Conservation (phyloP, 2,888 invertebrate species). For the Thera britannica region DNA sequence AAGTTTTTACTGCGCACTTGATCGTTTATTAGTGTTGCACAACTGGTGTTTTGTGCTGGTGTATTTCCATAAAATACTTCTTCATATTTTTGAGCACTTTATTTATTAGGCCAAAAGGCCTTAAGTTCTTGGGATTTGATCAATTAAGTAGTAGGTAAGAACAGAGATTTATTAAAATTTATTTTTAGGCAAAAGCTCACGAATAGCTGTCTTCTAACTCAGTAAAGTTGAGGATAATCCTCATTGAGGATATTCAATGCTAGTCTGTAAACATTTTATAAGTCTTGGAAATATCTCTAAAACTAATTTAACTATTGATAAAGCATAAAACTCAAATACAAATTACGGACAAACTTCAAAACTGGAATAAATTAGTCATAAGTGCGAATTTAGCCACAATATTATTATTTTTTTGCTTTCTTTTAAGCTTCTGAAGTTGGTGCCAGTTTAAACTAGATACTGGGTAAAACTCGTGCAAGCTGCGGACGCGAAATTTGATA, state of each 20-base stretch:
- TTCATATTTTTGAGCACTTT: conserved; percentile 26
- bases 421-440: conserved; percentile 2
- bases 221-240: neutral
- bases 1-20: conserved; percentile 67
- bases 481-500: conserved; percentile 13
- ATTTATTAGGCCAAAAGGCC: neutral
- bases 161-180: neutral
- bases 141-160: neutral
- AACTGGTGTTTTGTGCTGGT: conserved; percentile 50
- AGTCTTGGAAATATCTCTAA: too few species aligned
- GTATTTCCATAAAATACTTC: conserved; percentile 44
- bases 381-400: conserved; percentile 8
- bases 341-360: neutral
- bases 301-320: too few species aligned
- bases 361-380: neutral
- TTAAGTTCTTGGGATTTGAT: neutral
- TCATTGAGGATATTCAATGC: neutral
- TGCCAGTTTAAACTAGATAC: conserved; percentile 6
- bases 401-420: neutral
- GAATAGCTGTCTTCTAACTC: neutral
- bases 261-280: neutral
- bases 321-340: neutral
- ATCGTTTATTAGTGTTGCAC: conserved; percentile 59
- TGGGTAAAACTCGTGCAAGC: conserved; percentile 16
- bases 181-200: neutral